Conservation (phyloP, 2,888 invertebrate genomes). For the Tipula confusa region DNA sequence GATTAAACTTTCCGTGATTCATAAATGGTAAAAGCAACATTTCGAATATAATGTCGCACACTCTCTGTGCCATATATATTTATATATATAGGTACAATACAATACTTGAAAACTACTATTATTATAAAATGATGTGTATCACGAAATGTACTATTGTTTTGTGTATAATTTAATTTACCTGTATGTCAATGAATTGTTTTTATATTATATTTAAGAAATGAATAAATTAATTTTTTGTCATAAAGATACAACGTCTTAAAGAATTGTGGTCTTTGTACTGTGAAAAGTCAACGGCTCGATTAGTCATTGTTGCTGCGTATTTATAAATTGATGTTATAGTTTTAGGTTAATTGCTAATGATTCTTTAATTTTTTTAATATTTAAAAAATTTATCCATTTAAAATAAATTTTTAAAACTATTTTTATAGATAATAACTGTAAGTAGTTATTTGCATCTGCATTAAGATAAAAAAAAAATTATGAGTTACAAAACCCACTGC, state of each 20-base stretch:
- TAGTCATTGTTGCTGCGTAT: background rate
- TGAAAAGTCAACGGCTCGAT: background rate
- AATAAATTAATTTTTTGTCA: background rate
- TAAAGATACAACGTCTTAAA: background rate
- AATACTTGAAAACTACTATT: background rate
- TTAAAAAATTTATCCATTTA: no score
- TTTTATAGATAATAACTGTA: no score
- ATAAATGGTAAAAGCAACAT: background rate
- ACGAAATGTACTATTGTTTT: background rate
- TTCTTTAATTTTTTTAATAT: no score
- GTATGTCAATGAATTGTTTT: background rate
- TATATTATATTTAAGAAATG: background rate
- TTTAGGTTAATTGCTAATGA: background rate
- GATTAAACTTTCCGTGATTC: background rate
- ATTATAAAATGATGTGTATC: background rate
- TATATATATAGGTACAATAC: no score
- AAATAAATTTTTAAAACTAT: no score
- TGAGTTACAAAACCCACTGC: no score
- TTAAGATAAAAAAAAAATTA: no score
- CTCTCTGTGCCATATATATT: background rate
- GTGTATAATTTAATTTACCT: background rate
- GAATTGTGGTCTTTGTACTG: background rate
- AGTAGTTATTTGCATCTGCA: no score
- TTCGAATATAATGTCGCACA: background rate
- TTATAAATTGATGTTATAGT: background rate